Conservation (phyloP, 2,113 vertebrate species). For the Lycaon pictus region DNA sequence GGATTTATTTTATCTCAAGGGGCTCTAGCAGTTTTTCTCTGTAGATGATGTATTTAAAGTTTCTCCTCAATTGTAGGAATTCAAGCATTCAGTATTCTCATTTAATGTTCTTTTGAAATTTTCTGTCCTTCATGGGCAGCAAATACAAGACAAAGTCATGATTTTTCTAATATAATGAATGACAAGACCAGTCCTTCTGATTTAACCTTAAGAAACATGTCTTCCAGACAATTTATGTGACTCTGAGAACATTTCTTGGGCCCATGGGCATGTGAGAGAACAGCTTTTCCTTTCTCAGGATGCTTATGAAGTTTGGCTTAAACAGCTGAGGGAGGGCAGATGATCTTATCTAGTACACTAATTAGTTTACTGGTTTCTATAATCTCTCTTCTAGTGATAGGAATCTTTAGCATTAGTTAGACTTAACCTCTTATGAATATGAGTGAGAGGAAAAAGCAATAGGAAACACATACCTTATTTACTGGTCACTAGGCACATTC, state of each 20-base stretch:
- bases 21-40: neutral
- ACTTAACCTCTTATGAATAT: neutral
- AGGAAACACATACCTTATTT: neutral
- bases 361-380: neutral
- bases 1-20: slow-evolving; percentile 13
- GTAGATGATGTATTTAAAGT: slow-evolving; percentile 25
- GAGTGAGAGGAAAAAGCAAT: slow-evolving; percentile 15
- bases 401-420: slow-evolving; percentile 1
- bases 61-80: neutral
- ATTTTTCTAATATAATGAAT: slow-evolving; percentile 50
- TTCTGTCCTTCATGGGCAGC: neutral
- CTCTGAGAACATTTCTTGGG: neutral
- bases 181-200: neutral
- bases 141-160: neutral
- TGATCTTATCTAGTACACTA: neutral
- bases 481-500: neutral
- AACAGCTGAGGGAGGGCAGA: neutral
- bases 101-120: slow-evolving; percentile 26
- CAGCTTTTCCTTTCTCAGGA: neutral
- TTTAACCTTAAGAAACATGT: slow-evolving; percentile 40
- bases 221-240: neutral
- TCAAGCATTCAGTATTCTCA: slow-evolving; percentile 25
- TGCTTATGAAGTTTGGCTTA: neutral
- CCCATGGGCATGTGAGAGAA: neutral
- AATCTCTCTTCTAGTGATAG: neutral